Evolutionary conservation across 2,113 vertebrate genomes (phyloP).

Genomic region (Charadrius vociferus): DNA sequence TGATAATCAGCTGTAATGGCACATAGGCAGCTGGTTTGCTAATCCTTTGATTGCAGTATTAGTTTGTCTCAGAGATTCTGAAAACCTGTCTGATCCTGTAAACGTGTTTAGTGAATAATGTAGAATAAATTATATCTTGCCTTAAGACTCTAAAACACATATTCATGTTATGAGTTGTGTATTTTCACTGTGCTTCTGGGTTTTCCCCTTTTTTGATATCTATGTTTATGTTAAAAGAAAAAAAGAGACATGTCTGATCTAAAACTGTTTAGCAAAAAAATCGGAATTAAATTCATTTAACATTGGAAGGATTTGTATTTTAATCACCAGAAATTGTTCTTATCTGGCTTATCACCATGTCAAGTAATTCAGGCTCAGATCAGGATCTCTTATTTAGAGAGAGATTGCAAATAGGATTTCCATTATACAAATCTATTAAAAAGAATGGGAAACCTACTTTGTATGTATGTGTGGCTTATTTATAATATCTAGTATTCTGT

Average conservation of each 20-base stretch:
- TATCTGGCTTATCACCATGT: constrained; percentile 38
- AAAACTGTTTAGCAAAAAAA: not conserved
- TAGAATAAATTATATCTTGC: constrained; percentile 30
- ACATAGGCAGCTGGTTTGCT: constrained; percentile 55
- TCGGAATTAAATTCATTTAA: not conserved
- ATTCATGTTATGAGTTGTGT: not conserved
- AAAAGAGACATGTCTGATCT: not conserved
- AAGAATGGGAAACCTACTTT: not conserved
- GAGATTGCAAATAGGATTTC: not conserved
- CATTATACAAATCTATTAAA: not conserved
- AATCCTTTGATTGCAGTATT: constrained; percentile 68
- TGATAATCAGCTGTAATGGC: constrained; percentile 61
- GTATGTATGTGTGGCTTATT: not conserved
- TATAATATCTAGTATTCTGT: not conserved
- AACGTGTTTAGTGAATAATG: constrained; percentile 29
- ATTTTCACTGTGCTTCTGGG: not conserved
- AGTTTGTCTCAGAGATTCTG: constrained; percentile 51
- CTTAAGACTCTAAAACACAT: constrained; percentile 3
- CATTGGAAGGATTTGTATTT: constrained; percentile 19
- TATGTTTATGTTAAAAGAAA: not conserved
- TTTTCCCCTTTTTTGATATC: constrained; percentile 4
- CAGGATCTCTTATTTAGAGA: not conserved
- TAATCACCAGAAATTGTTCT: constrained; percentile 37
- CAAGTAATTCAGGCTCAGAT: not conserved
- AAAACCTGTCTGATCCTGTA: constrained; percentile 68